Percentiles rank a stretch among this genome's conserved stretches.
phyloP scores from a whole-genome alignment of 2,797 vertebrate genomes.

The Acestrorhynchus altus region DNA sequence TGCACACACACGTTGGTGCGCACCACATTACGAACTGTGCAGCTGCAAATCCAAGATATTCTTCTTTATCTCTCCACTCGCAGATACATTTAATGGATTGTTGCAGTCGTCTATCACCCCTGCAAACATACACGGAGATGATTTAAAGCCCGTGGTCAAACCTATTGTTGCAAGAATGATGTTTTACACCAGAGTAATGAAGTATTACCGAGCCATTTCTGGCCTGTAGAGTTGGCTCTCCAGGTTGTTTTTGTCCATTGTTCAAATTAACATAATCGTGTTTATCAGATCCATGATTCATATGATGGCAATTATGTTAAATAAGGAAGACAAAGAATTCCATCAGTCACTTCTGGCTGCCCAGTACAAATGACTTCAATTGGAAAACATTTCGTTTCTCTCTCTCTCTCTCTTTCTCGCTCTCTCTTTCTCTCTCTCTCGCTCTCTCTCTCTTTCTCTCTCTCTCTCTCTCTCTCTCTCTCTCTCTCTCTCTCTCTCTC shows the following conservation, averaged over 20 bases:
- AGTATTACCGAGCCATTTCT: slow-evolving; percentile 52
- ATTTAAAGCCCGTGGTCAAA: slow-evolving; percentile 55
- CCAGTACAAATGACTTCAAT: slow-evolving; percentile 54
- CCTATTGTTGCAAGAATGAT: slow-evolving; percentile 53
- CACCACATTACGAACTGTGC: neutral
- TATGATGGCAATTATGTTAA: slow-evolving; percentile 56
- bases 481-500: slow-evolving; percentile 5
- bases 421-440: neutral
- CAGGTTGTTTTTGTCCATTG: slow-evolving; percentile 47
- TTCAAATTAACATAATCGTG: slow-evolving; percentile 57
- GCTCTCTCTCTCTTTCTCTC: slow-evolving; percentile 44
- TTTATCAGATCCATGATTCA: slow-evolving; percentile 58
- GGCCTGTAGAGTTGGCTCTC: slow-evolving; percentile 46
- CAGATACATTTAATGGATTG: slow-evolving; percentile 48
- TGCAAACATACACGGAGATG: slow-evolving; percentile 46
- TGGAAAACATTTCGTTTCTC: slow-evolving; percentile 48
- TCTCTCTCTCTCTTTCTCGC: neutral
- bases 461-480: slow-evolving; percentile 28
- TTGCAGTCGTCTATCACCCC: slow-evolving; percentile 23
- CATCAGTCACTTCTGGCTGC: slow-evolving; percentile 55
- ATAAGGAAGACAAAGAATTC: slow-evolving; percentile 52
- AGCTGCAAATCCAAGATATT: slow-evolving; percentile 31
- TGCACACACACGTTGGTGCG: neutral
- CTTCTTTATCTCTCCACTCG: slow-evolving; percentile 48
- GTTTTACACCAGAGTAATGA: slow-evolving; percentile 54